These are phyloP conservation scores for Donacobius atricapilla DNA, from an alignment of 2,113 vertebrate species.

Conservation along the genomic window DNA sequence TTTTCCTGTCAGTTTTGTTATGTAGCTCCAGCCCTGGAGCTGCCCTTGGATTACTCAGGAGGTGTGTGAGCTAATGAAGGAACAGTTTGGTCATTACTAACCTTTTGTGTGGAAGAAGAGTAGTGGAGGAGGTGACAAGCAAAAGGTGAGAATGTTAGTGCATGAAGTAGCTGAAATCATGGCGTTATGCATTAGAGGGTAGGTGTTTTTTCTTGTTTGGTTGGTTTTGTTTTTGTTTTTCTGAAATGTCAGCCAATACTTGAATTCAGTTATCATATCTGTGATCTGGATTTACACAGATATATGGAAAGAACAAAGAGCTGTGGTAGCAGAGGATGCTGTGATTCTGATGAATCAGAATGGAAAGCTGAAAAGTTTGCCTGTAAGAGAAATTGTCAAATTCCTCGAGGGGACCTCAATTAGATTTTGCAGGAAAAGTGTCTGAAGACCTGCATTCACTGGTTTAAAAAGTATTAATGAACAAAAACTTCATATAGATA, in stretches of 20 bases:
- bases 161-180: neutral
- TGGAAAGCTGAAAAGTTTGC: neutral
- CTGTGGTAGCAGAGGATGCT: neutral
- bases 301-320: neutral
- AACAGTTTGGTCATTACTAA: neutral
- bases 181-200: neutral
- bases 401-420: neutral
- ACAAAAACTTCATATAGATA: neutral
- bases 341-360: neutral
- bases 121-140: neutral
- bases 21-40: neutral
- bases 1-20: neutral
- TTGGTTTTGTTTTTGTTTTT: neutral
- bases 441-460: neutral
- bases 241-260: neutral
- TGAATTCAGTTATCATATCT: neutral
- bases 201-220: neutral
- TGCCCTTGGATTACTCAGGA: neutral
- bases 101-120: neutral
- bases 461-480: neutral
- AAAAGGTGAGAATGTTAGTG: neutral
- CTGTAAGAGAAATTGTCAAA: neutral
- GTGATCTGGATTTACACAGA: neutral
- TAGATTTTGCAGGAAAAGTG: neutral
- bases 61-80: neutral